Conservation (phyloP, 2,113 vertebrate genomes). For the Cavia porcellus region DNA sequence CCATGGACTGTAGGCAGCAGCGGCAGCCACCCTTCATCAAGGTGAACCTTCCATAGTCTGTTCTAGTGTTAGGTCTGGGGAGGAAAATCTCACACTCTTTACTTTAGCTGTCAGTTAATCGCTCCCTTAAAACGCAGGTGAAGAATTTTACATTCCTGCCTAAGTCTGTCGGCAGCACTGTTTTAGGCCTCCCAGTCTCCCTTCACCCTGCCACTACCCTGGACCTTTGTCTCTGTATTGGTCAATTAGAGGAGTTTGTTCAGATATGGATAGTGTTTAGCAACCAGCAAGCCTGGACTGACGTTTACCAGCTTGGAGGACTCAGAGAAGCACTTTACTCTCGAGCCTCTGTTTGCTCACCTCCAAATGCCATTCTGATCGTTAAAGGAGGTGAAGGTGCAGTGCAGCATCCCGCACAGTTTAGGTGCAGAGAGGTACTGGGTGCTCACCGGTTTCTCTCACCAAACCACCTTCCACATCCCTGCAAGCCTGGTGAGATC, state of each 20-base stretch:
- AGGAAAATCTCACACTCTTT: background rate
- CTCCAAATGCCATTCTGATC: background rate
- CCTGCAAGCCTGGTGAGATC: rapidly evolving
- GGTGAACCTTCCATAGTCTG: background rate
- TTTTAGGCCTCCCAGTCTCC: background rate
- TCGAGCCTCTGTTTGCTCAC: background rate
- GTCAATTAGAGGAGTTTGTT: background rate
- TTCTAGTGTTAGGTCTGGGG: background rate
- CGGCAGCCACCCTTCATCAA: background rate
- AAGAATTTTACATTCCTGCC: background rate
- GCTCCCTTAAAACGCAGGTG: background rate
- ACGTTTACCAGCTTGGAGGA: background rate
- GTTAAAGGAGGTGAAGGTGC: background rate
- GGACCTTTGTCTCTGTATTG: background rate
- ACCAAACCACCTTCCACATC: background rate
- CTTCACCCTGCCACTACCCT: background rate
- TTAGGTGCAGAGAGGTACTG: background rate
- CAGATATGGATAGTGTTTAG: background rate
- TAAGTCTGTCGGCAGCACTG: background rate
- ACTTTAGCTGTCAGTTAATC: background rate
- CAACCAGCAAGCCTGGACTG: background rate
- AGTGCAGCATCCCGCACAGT: background rate
- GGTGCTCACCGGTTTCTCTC: background rate
- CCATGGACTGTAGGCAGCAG: background rate
- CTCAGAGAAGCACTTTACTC: background rate